phyloP scores from a whole-genome alignment of 2,888 invertebrate species.

The Erebia palarica region DNA sequence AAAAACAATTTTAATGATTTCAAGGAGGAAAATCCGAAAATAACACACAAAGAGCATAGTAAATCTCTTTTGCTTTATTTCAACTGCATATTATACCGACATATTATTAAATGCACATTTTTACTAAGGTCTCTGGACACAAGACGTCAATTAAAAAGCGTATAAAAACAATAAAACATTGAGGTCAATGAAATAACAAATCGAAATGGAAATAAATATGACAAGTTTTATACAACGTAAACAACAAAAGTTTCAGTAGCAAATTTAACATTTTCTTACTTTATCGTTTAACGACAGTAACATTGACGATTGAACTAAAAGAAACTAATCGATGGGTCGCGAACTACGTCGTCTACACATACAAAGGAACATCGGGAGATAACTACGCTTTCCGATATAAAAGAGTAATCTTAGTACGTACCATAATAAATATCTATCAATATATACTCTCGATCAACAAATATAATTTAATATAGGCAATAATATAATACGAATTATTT shows the following conservation, averaged over 20 bases:
- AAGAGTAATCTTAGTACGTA: constrained; percentile 65
- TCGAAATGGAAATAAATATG: constrained; percentile 36
- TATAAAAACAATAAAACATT: constrained; percentile 44
- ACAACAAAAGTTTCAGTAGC: constrained; percentile 39
- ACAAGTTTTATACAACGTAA: constrained; percentile 30
- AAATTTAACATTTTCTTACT: constrained; percentile 39
- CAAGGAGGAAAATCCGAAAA: not conserved
- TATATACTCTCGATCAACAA: constrained; percentile 76
- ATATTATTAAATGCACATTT: constrained; percentile 66
- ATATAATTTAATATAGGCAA: constrained; percentile 74
- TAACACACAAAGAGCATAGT: not conserved
- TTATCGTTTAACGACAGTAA: constrained; percentile 34
- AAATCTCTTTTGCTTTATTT: constrained; percentile 42
- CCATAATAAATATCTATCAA: constrained; percentile 75
- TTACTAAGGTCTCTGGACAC: constrained; percentile 57
- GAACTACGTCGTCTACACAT: constrained; percentile 51
- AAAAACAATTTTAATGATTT: not conserved
- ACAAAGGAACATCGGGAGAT: constrained; percentile 53
- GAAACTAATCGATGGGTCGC: constrained; percentile 48
- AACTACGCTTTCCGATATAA: constrained; percentile 54
- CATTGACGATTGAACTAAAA: constrained; percentile 43
- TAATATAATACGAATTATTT: constrained; percentile 67
- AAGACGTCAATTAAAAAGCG: constrained; percentile 58
- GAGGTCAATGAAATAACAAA: constrained; percentile 46
- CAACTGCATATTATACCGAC: constrained; percentile 63